Percentiles rank a stretch among this genome's conserved stretches.
These are phyloP conservation scores for Clangula hyemalis DNA, from an alignment of 2,797 vertebrate genomes.

Conservation along the genomic window DNA sequence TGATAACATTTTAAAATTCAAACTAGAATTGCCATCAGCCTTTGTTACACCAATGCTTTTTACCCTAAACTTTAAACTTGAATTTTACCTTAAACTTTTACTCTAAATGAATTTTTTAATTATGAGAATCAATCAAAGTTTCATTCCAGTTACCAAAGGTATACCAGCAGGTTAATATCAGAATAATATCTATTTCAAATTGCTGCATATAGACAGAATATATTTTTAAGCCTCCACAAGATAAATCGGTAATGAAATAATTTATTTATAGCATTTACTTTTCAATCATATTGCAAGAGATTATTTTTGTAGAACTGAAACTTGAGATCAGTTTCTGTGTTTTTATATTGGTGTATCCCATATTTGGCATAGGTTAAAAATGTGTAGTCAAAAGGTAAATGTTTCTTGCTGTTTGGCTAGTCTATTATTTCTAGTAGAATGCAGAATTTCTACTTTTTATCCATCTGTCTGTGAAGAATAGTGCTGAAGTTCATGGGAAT, in stretches of 20 bases:
- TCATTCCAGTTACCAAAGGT: conserved; percentile 11
- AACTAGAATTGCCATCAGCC: not conserved
- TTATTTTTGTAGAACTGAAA: not conserved
- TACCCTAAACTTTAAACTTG: not conserved
- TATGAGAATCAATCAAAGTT: conserved; percentile 9
- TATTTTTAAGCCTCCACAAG: not conserved
- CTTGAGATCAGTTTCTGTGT: not conserved
- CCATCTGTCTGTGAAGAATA: not conserved
- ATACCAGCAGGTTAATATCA: conserved; percentile 19
- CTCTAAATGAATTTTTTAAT: not conserved
- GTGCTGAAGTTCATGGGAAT: not conserved
- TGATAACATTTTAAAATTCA: not conserved
- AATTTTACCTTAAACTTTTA: not conserved
- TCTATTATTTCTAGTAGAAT: not conserved
- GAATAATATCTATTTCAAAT: not conserved
- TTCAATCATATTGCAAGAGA: not conserved
- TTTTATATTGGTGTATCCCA: not conserved
- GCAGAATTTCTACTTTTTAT: conserved; percentile 47
- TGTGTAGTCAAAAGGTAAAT: not conserved
- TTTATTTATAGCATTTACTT: not conserved
- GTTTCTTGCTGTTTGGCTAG: not conserved
- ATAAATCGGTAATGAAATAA: not conserved
- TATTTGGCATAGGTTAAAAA: not conserved
- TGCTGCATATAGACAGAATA: not conserved
- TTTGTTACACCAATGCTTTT: not conserved